A percentile compares a stretch with the other conserved stretches of the same genome.
phyloP scores from a whole-genome alignment of 1,140 invertebrate genomes.

The Choristoneura fumiferana region DNA sequence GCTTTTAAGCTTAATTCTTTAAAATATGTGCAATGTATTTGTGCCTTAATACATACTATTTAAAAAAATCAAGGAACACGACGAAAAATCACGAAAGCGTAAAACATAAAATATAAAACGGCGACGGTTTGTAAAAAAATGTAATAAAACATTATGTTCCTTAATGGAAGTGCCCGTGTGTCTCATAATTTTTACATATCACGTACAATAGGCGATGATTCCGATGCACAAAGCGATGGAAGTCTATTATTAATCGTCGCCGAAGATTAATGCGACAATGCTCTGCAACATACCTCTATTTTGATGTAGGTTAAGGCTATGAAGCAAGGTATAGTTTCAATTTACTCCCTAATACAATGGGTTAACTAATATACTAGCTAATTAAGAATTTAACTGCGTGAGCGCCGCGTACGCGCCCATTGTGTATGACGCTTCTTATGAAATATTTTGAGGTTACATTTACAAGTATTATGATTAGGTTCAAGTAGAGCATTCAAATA shows the following conservation, averaged over 20 bases:
- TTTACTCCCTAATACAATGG: constrained; percentile 28
- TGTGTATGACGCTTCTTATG: constrained; percentile 13
- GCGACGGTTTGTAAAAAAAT: too few relatives aligned
- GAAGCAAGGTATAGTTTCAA: constrained; percentile 32
- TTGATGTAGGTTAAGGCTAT: constrained; percentile 55
- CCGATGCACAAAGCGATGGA: constrained; percentile 57
- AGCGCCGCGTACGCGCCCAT: not conserved
- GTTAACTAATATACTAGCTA: constrained; percentile 27
- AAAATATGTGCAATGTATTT: too few relatives aligned
- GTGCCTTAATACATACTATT: too few relatives aligned
- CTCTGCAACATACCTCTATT: constrained; percentile 39
- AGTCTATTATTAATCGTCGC: constrained; percentile 62
- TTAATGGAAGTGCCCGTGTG: constrained; percentile 31
- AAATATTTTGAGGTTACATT: not conserved
- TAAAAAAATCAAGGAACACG: too few relatives aligned
- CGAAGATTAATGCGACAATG: constrained; percentile 65
- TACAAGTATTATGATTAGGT: too few relatives aligned
- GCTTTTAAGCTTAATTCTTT: too few relatives aligned
- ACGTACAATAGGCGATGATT: constrained; percentile 66
- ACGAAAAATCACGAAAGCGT: too few relatives aligned
- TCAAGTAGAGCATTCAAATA: too few relatives aligned
- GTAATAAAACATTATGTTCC: too few relatives aligned
- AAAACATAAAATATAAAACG: too few relatives aligned
- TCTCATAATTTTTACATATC: constrained; percentile 43
- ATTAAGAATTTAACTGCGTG: constrained; percentile 23